Conservation (phyloP, 2,113 vertebrate species). For the Marmota monax region DNA sequence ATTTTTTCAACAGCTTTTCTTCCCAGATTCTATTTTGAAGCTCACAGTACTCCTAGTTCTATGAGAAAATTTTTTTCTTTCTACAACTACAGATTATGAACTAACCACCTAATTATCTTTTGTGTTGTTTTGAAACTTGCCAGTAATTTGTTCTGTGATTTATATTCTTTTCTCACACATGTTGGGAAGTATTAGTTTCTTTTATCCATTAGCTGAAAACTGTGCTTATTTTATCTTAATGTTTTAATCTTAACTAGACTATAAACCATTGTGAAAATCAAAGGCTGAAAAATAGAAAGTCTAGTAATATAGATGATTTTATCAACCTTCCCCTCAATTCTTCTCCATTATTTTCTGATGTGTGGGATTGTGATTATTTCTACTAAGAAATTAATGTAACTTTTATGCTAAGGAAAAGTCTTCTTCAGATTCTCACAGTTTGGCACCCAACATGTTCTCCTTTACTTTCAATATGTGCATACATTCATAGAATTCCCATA, state of each 20-base stretch:
- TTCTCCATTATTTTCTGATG: background rate
- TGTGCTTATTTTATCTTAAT: conserved; percentile 37
- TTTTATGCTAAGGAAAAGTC: conserved; percentile 13
- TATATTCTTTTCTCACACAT: background rate
- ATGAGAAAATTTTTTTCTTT: background rate
- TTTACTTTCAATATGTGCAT: background rate
- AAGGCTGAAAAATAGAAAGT: background rate
- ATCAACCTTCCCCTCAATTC: background rate
- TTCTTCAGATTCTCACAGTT: background rate
- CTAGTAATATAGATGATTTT: background rate
- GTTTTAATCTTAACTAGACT: background rate
- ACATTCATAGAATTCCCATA: background rate
- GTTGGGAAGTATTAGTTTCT: background rate
- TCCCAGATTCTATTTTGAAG: background rate
- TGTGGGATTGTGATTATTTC: background rate
- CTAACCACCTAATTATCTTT: background rate
- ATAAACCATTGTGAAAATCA: conserved; percentile 14
- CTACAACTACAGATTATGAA: background rate
- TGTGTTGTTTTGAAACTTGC: conserved; percentile 46
- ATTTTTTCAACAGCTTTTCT: background rate
- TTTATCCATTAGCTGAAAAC: conserved; percentile 11
- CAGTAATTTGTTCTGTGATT: conserved; percentile 24
- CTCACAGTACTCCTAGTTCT: background rate
- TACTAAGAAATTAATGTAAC: background rate
- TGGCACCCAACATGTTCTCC: background rate